Evolutionary conservation across 2,888 invertebrate species (phyloP).

Genomic region (Zygogramma bicolorata): DNA sequence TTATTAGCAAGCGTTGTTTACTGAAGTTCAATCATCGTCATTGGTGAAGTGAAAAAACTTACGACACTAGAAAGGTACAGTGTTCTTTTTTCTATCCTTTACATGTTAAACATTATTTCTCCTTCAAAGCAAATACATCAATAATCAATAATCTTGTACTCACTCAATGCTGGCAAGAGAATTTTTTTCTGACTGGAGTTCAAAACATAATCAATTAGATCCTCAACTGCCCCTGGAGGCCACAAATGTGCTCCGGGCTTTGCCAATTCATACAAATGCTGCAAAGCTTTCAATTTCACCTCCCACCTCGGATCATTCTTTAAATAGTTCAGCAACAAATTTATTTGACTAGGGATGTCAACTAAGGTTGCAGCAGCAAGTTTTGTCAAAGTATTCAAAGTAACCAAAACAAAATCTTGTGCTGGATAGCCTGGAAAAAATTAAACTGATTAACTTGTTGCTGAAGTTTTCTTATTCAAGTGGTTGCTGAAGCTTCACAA

Average conservation of each 20-base stretch:
- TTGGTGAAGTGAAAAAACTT: too few species aligned
- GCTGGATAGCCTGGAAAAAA: constrained; percentile 74
- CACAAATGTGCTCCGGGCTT: constrained; percentile 83
- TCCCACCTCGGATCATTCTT: constrained; percentile 77
- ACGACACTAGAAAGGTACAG: too few species aligned
- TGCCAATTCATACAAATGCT: constrained; percentile 77
- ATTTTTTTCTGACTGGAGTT: constrained; percentile 58
- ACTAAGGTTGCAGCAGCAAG: constrained; percentile 90
- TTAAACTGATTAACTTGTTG: background rate
- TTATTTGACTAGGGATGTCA: constrained; percentile 88
- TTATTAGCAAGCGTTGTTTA: too few species aligned
- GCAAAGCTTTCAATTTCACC: constrained; percentile 77
- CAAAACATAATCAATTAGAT: constrained; percentile 62
- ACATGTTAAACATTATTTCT: background rate
- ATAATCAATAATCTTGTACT: constrained; percentile 20
- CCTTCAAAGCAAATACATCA: background rate
- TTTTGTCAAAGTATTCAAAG: constrained; percentile 88
- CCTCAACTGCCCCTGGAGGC: constrained; percentile 71
- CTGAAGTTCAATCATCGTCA: too few species aligned
- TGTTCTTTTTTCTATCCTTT: too few species aligned
- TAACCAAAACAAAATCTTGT: constrained; percentile 83
- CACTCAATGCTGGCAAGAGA: constrained; percentile 59
- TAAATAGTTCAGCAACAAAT: constrained; percentile 76
- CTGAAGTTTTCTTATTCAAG: background rate
- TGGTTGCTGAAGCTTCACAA: background rate